phyloP scores from a whole-genome alignment of 1,140 invertebrate genomes.

The Formica exsecta region DNA sequence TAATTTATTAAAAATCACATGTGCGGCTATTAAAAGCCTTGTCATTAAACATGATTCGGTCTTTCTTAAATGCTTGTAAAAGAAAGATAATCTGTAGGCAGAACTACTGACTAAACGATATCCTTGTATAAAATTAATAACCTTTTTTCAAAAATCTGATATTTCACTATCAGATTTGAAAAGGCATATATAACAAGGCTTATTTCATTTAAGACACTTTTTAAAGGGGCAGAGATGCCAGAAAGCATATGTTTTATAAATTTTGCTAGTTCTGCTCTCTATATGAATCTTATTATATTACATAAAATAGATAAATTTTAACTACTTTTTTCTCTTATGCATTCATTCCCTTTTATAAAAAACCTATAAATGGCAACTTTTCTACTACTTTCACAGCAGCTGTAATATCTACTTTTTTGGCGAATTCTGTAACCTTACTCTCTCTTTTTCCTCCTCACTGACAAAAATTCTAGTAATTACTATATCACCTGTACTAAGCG shows the following conservation, averaged over 20 bases:
- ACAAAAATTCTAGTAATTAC: conserved; percentile 96
- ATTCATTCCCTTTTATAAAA: conserved; percentile 63
- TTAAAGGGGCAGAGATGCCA: conserved; percentile 51
- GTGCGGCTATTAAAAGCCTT: conserved; percentile 37
- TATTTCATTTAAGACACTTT: conserved; percentile 60
- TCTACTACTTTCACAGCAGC: conserved; percentile 67
- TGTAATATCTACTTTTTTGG: conserved; percentile 80
- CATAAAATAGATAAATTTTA: conserved; percentile 69
- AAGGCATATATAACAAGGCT: conserved; percentile 61
- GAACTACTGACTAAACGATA: conserved; percentile 47
- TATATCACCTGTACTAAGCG: conserved; percentile 96
- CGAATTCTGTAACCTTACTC: conserved; percentile 82
- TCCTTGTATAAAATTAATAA: conserved; percentile 56
- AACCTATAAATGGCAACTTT: conserved; percentile 75
- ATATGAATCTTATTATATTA: conserved; percentile 63
- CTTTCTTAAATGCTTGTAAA: conserved; percentile 69
- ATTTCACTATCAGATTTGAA: conserved; percentile 66
- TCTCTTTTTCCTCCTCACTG: conserved; percentile 88
- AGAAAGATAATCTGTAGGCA: conserved; percentile 68
- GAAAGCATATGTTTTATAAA: conserved; percentile 35
- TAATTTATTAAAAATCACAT: conserved; percentile 41
- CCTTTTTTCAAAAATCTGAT: conserved; percentile 68
- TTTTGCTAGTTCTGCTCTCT: conserved; percentile 38
- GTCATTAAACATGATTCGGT: conserved; percentile 62
- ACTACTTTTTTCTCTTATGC: conserved; percentile 53